Conservation (phyloP, 2,888 invertebrate genomes). For the Adelphocoris suturalis region DNA sequence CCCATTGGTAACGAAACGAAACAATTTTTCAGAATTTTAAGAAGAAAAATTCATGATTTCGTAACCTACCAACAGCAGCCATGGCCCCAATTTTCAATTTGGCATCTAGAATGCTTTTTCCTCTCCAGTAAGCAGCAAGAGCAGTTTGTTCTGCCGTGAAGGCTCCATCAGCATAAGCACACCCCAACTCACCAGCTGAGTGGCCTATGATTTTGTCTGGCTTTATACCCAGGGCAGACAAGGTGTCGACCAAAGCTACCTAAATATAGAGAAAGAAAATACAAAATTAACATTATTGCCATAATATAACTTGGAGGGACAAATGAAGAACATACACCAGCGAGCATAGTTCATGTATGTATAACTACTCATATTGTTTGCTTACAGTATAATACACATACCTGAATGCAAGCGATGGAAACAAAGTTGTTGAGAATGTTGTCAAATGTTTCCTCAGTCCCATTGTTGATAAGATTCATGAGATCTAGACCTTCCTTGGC, state of each 20-base stretch:
- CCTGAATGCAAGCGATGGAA: slow-evolving; percentile 96
- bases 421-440: slow-evolving; percentile 94
- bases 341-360: no score
- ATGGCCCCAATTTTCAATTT: slow-evolving; percentile 88
- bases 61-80: slow-evolving; percentile 89
- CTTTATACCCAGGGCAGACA: slow-evolving; percentile 86
- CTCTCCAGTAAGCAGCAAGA: slow-evolving; percentile 95
- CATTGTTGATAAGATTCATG: slow-evolving; percentile 87
- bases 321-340: no score
- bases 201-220: slow-evolving; percentile 98
- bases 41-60: no score
- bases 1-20: not conserved
- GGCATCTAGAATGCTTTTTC: slow-evolving; percentile 89
- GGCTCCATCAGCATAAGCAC: slow-evolving; percentile 88
- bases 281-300: not conserved
- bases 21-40: not conserved
- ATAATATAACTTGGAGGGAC: no score
- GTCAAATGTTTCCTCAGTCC: slow-evolving; percentile 87
- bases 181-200: slow-evolving; percentile 83
- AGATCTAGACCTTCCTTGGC: slow-evolving; percentile 90
- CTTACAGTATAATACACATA: slow-evolving; percentile 75
- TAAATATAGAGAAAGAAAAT: slow-evolving; percentile 78
- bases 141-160: slow-evolving; percentile 97
- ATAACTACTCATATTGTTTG: no score
- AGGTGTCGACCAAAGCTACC: slow-evolving; percentile 95